A percentile compares a stretch with the other conserved stretches of the same genome.
Evolutionary conservation across 2,888 invertebrate species (phyloP).

Genomic region (Lottia scabra): DNA sequence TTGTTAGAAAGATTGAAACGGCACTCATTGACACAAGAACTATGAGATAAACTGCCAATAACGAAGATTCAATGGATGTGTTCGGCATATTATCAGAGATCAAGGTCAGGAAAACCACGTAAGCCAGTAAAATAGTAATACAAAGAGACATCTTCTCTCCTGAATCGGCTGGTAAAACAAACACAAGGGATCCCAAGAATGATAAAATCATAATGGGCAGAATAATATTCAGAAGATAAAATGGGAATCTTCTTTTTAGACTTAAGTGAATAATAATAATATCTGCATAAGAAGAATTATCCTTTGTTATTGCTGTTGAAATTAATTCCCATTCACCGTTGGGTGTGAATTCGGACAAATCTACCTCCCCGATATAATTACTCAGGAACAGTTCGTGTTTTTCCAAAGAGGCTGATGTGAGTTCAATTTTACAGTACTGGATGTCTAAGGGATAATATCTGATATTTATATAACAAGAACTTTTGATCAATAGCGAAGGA

Average conservation of each 20-base stretch:
- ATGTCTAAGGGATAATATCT: not conserved
- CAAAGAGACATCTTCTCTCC: not conserved
- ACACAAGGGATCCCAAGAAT: not conserved
- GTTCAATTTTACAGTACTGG: not conserved
- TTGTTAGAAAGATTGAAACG: not conserved
- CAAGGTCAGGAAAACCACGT: not conserved
- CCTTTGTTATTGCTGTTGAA: not conserved
- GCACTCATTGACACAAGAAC: not conserved
- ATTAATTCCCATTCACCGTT: not conserved
- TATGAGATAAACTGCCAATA: not conserved
- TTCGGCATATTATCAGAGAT: not conserved
- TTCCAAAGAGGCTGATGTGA: not conserved
- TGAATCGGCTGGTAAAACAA: not conserved
- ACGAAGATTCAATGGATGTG: not conserved
- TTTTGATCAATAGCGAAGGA: not conserved
- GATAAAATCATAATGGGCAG: not conserved
- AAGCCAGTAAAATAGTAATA: not conserved
- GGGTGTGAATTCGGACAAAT: not conserved
- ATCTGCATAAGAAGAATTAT: not conserved
- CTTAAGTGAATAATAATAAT: not conserved
- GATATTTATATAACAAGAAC: not conserved
- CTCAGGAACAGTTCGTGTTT: too few species aligned
- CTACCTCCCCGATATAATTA: not conserved
- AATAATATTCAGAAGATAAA: not conserved
- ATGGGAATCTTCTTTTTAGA: not conserved